phyloP scores from a whole-genome alignment of 2,888 invertebrate genomes.

The Synergus umbraculus region DNA sequence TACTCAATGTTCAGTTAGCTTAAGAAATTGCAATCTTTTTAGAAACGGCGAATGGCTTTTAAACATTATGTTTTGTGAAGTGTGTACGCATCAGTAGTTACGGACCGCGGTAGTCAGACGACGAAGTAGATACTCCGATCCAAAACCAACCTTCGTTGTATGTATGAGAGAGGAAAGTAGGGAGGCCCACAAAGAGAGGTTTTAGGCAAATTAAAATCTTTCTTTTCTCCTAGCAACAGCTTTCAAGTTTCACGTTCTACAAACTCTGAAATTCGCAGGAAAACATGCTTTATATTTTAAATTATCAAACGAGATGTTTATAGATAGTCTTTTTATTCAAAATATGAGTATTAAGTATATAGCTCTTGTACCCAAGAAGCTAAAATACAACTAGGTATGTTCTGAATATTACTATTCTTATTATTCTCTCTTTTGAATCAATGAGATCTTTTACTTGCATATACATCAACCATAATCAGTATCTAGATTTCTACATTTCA shows the following conservation, averaged over 20 bases:
- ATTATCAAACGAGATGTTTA: background rate
- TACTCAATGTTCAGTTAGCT: background rate
- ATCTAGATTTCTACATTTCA: background rate
- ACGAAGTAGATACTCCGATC: background rate
- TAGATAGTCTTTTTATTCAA: background rate
- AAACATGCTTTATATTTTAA: background rate
- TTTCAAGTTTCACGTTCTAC: background rate
- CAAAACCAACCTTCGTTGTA: background rate
- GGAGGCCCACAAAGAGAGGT: background rate
- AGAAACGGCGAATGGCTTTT: background rate
- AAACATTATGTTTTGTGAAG: background rate
- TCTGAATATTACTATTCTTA: background rate
- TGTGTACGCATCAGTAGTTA: background rate
- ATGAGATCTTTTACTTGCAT: background rate
- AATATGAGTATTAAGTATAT: background rate
- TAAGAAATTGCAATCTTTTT: background rate
- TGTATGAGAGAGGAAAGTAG: no score
- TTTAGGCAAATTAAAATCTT: constrained; percentile 12
- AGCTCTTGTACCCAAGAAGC: background rate
- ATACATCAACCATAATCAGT: background rate
- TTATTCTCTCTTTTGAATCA: background rate
- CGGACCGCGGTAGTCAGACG: constrained; percentile 1
- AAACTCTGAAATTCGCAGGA: background rate
- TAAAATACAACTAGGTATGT: no score
- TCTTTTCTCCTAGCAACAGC: background rate